Evolutionary conservation across 1,140 invertebrate genomes (phyloP).

Genomic region (Aphelenchoides avenae): DNA sequence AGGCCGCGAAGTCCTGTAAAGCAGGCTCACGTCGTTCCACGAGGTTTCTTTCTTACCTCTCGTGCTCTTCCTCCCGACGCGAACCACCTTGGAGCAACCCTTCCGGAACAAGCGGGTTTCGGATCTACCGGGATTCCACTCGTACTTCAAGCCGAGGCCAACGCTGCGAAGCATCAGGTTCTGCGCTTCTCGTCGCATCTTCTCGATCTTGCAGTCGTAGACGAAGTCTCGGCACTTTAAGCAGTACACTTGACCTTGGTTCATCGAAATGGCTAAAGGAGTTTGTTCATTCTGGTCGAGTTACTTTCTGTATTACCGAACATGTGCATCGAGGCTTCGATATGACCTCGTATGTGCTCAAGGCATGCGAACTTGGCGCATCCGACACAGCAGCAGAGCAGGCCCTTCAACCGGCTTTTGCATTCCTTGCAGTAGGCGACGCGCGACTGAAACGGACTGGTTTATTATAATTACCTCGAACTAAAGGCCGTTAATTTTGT

Average conservation of each 20-base stretch:
- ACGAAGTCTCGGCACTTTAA: slow-evolving; percentile 84
- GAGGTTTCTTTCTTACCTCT: slow-evolving; percentile 12
- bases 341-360: slow-evolving; percentile 30
- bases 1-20: slow-evolving; percentile 74
- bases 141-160: slow-evolving; percentile 32
- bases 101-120: slow-evolving; percentile 29
- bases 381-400: slow-evolving; percentile 39
- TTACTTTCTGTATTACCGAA: slow-evolving; percentile 25
- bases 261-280: slow-evolving; percentile 71
- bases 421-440: too few relatives aligned
- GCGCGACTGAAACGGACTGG: too few relatives aligned
- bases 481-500: too few relatives aligned
- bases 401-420: slow-evolving; percentile 9
- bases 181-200: slow-evolving; percentile 24
- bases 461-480: too few relatives aligned
- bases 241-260: slow-evolving; percentile 84
- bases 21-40: slow-evolving; percentile 1
- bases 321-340: slow-evolving; percentile 15
- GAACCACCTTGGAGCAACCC: slow-evolving; percentile 10
- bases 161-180: slow-evolving; percentile 24
- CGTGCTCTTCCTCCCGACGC: slow-evolving; percentile 2
- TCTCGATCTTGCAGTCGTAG: slow-evolving; percentile 71
- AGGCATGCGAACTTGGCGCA: slow-evolving; percentile 39
- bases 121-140: slow-evolving; percentile 33
- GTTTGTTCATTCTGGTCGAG: background rate